phyloP scores from a whole-genome alignment of 1,140 invertebrate genomes.

The Drosophila repleta region DNA sequence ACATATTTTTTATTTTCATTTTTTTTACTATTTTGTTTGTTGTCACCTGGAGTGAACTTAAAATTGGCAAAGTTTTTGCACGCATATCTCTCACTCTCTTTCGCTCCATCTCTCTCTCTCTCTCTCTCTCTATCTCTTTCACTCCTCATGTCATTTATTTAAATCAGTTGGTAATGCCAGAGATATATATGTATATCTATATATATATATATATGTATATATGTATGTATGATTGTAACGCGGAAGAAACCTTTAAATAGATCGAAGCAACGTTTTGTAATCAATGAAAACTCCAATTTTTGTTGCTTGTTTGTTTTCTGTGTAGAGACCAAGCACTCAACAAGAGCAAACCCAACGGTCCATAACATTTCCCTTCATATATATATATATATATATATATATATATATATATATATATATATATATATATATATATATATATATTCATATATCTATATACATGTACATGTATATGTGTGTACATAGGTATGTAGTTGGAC shows the following conservation, averaged over 20 bases:
- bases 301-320: neutral
- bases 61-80: slow-evolving; percentile 40
- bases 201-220: neutral
- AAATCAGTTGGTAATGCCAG: neutral
- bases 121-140: too few relatives aligned
- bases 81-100: neutral
- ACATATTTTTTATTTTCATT: neutral
- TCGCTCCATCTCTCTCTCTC: too few relatives aligned
- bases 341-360: slow-evolving; percentile 39
- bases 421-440: neutral
- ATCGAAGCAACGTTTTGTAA: slow-evolving; percentile 61
- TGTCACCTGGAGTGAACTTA: slow-evolving; percentile 24
- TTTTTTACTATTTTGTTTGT: slow-evolving; percentile 27
- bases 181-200: too few relatives aligned
- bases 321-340: too few relatives aligned
- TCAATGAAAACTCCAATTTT: slow-evolving; percentile 28
- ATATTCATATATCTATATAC: neutral
- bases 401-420: too few relatives aligned
- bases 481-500: neutral
- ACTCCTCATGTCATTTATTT: neutral
- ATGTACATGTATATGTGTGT: too few relatives aligned
- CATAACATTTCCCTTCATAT: slow-evolving; percentile 27
- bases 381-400: neutral
- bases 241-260: slow-evolving; percentile 54
- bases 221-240: neutral